phyloP scores from a whole-genome alignment of 1,140 invertebrate species.

The Melanaphis sacchari region DNA sequence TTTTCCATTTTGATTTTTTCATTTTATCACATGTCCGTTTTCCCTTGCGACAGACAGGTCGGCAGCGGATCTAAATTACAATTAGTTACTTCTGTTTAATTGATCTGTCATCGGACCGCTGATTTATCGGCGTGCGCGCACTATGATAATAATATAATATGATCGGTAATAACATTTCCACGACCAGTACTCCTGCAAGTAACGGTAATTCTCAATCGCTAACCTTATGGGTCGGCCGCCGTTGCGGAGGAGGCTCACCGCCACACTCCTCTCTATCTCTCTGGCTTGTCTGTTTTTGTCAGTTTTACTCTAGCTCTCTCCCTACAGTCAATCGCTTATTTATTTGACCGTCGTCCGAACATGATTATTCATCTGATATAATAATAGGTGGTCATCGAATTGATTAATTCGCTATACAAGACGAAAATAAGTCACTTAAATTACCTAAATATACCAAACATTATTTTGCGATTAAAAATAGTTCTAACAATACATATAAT shows the following conservation, averaged over 20 bases:
- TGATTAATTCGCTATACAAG: background rate
- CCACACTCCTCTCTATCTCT: background rate
- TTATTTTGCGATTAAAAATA: too few species aligned
- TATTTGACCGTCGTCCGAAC: background rate
- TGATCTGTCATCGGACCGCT: constrained; percentile 40
- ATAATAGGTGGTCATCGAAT: background rate
- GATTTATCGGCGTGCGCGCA: constrained; percentile 27
- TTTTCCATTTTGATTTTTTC: constrained; percentile 19
- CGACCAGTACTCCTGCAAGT: background rate
- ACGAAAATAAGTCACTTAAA: background rate
- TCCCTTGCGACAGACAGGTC: constrained; percentile 21
- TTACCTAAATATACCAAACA: too few species aligned
- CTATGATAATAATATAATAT: constrained; percentile 19
- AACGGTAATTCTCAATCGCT: constrained; percentile 6
- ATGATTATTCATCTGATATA: background rate
- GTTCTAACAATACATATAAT: background rate
- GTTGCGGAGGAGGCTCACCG: background rate
- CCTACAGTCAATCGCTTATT: background rate
- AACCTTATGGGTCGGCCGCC: background rate
- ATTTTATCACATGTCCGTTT: background rate
- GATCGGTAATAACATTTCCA: background rate
- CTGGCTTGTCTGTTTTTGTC: background rate
- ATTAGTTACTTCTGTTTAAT: constrained; percentile 50
- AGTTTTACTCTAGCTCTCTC: background rate
- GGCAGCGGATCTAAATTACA: constrained; percentile 44